Conservation (phyloP, 2,113 vertebrate species). For the Oncorhynchus masou region DNA sequence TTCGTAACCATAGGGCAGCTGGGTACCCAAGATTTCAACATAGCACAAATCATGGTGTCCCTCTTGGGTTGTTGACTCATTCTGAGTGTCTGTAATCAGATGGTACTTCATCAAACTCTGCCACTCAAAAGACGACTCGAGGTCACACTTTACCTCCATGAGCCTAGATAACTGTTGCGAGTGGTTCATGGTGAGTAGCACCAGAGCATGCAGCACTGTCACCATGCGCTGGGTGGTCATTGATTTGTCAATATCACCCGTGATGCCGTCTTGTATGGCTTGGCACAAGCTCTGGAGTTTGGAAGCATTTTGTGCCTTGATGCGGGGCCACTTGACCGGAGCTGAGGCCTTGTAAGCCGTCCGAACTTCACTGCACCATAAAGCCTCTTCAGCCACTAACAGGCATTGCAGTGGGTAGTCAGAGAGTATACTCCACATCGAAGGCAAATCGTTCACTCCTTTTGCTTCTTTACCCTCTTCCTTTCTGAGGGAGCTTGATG, state of each 20-base stretch:
- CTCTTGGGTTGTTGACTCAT: background rate
- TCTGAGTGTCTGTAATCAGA: conserved; percentile 43
- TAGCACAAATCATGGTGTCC: conserved; percentile 53
- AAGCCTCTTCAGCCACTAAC: conserved; percentile 76
- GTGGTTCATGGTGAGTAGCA: conserved; percentile 71
- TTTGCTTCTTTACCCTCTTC: background rate
- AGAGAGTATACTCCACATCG: conserved; percentile 55
- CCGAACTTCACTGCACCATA: conserved; percentile 68
- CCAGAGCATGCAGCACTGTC: conserved; percentile 57
- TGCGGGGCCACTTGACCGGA: conserved; percentile 29
- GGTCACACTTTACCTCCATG: conserved; percentile 47
- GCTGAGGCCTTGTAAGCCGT: conserved; percentile 46
- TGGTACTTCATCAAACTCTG: conserved; percentile 80
- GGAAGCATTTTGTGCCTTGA: conserved; percentile 42
- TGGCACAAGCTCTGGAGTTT: conserved; percentile 57
- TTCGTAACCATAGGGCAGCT: conserved; percentile 78
- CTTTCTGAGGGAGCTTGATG: background rate
- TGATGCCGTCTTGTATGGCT: conserved; percentile 32
- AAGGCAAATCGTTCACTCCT: background rate
- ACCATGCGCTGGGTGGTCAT: conserved; percentile 39
- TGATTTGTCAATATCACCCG: conserved; percentile 11
- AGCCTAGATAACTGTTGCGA: conserved; percentile 65
- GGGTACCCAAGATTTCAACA: conserved; percentile 73
- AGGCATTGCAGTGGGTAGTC: conserved; percentile 80
- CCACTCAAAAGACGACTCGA: conserved; percentile 80